Conservation (phyloP, 2,888 invertebrate genomes). For the Himalopsyche japonica region DNA sequence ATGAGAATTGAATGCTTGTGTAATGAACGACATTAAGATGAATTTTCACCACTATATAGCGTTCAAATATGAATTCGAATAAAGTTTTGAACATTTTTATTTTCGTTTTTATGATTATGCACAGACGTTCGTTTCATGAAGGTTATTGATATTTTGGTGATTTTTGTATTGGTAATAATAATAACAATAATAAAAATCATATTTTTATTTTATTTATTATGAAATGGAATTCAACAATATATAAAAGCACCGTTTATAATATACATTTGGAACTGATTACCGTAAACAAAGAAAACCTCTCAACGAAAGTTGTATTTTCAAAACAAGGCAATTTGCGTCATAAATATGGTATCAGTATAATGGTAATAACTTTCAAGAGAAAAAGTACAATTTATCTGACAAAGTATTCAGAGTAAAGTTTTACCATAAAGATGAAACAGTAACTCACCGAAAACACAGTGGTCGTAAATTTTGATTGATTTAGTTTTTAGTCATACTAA, state of each 20-base stretch:
- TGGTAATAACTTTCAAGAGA: slow-evolving; percentile 2
- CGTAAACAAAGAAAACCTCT: background rate
- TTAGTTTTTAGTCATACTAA: background rate
- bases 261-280: background rate
- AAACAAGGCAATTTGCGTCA: background rate
- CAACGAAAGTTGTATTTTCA: background rate
- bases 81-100: no score
- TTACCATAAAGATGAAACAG: slow-evolving; percentile 6
- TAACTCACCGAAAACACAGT: slow-evolving; percentile 2
- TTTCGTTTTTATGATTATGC: no score
- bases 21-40: no score
- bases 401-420: background rate
- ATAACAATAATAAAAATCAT: no score
- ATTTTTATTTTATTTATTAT: no score
- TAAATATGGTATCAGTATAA: slow-evolving; percentile 5
- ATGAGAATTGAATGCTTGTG: no score
- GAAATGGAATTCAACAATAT: background rate
- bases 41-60: no score
- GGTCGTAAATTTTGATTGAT: slow-evolving; percentile 7
- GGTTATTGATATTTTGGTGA: no score
- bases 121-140: no score
- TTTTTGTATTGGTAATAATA: no score
- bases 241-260: background rate
- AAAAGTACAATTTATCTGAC: background rate
- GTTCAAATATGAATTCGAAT: no score